phyloP scores from a whole-genome alignment of 2,888 invertebrate species.

The Ormyrus labotus region DNA sequence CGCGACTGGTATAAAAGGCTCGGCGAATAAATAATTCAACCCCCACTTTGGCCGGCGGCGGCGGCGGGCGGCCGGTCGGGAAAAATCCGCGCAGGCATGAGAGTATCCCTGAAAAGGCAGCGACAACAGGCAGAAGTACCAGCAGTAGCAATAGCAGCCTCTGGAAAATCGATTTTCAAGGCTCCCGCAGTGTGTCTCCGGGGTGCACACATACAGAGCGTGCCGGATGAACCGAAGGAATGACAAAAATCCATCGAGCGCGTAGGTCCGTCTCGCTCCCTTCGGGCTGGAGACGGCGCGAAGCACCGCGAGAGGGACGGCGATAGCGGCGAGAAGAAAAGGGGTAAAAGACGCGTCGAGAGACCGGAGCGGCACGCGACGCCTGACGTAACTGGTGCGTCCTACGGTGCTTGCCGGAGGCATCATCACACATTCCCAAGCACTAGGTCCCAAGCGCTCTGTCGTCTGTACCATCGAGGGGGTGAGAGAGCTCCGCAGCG shows the following conservation, averaged over 20 bases:
- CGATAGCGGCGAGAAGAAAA: neutral
- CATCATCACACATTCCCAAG: neutral
- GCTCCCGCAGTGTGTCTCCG: slow-evolving; percentile 44
- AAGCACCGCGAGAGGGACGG: neutral
- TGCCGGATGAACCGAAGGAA: slow-evolving; percentile 43
- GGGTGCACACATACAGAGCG: slow-evolving; percentile 35
- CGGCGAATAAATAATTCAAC: slow-evolving; percentile 41
- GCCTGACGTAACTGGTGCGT: slow-evolving; percentile 37
- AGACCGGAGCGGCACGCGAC: neutral
- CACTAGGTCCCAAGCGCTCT: no score
- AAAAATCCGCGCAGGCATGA: slow-evolving; percentile 24
- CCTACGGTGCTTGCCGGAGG: neutral
- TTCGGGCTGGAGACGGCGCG: slow-evolving; percentile 1
- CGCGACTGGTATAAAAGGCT: slow-evolving; percentile 1
- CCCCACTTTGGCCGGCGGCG: slow-evolving; percentile 22
- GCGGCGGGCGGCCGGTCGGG: neutral
- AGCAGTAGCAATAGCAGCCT: slow-evolving; percentile 10
- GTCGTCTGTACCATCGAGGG: no score
- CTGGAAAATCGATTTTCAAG: slow-evolving; percentile 52
- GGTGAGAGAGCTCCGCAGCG: neutral
- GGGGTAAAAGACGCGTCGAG: slow-evolving; percentile 1
- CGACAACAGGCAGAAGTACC: neutral
- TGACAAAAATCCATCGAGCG: slow-evolving; percentile 53
- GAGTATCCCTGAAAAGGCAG: neutral
- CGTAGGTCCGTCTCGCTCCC: slow-evolving; percentile 34